Conservation (phyloP, 2,888 invertebrate species). For the Diogma glabrata region DNA sequence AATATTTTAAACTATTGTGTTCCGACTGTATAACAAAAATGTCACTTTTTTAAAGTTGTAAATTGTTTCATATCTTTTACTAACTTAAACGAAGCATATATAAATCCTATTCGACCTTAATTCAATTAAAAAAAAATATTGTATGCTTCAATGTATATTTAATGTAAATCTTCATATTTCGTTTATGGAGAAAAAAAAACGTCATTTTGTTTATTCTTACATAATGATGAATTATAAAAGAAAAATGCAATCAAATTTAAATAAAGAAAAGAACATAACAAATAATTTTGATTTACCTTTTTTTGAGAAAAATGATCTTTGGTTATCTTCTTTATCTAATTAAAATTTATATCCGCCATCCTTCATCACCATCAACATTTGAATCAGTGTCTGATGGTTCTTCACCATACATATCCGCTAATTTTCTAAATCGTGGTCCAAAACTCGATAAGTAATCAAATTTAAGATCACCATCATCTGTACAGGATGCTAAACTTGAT, state of each 20-base stretch:
- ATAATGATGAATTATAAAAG: not conserved
- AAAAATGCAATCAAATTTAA: not conserved
- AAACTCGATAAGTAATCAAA: conserved; percentile 92
- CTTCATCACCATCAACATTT: conserved; percentile 62
- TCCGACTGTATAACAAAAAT: no score
- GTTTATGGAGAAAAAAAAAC: not conserved
- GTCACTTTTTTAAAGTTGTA: no score
- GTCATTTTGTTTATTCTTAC: not conserved
- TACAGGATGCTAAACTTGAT: conserved; percentile 85
- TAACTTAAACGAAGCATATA: no score
- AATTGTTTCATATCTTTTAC: no score
- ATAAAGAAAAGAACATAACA: not conserved
- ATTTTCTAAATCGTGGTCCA: conserved; percentile 88
- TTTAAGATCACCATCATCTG: conserved; percentile 84
- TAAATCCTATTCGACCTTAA: conserved; percentile 9
- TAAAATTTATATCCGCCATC: conserved; percentile 52
- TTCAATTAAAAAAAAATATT: conserved; percentile 9
- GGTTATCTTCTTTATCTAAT: conserved; percentile 2
- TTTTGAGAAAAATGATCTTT: conserved; percentile 1
- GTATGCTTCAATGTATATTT: no score
- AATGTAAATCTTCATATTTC: no score
- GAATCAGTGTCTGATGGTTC: conserved; percentile 73
- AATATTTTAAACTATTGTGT: no score
- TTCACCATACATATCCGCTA: conserved; percentile 92
- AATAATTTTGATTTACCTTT: not conserved